These are phyloP conservation scores for Andricus quercusramuli DNA, from an alignment of 2,888 invertebrate genomes.

Conservation along the genomic window DNA sequence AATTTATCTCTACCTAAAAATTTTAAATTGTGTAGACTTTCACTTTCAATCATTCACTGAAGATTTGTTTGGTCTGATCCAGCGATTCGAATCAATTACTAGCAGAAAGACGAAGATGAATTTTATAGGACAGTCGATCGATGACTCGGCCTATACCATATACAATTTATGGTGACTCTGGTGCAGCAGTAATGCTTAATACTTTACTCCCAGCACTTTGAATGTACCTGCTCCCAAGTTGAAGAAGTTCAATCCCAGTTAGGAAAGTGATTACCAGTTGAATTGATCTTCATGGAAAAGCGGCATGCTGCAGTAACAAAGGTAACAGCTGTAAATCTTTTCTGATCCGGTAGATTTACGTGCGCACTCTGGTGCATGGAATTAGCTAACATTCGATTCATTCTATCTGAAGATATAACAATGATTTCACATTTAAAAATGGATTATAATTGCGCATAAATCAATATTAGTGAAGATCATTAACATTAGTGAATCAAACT, in stretches of 20 bases:
- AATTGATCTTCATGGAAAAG: conserved; percentile 33
- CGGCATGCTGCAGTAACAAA: conserved; percentile 29
- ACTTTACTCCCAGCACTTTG: conserved; percentile 24
- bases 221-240: conserved; percentile 35
- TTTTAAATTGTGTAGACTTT: neutral
- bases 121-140: conserved; percentile 46
- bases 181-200: neutral
- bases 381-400: neutral
- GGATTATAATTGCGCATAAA: too few species aligned
- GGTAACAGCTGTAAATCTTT: neutral
- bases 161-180: conserved; percentile 46
- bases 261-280: conserved; percentile 41
- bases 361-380: neutral
- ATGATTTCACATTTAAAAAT: neutral
- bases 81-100: neutral
- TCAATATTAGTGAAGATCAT: too few species aligned
- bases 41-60: neutral
- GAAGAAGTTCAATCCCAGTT: conserved; percentile 24
- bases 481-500: too few species aligned
- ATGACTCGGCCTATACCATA: conserved; percentile 48
- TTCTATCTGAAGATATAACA: neutral
- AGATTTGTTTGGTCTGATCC: neutral
- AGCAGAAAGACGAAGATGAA: conserved; percentile 31
- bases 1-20: too few species aligned
- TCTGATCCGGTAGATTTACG: neutral